Base-by-base conservation (phyloP, 2,797 vertebrate species). In the Melanotaenia maccullochi region DNA sequence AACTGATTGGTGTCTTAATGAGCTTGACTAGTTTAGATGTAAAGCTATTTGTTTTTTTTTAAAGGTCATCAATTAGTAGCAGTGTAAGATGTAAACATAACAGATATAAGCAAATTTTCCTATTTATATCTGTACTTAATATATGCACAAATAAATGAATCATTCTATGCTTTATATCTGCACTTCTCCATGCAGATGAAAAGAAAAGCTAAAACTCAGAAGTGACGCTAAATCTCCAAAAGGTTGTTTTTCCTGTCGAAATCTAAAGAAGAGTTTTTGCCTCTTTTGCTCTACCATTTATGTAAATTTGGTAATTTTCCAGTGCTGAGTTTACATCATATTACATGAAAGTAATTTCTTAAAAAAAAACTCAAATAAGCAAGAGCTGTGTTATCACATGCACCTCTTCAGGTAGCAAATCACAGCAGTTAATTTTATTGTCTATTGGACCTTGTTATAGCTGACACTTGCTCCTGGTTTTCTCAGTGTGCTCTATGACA, bases 381-480 rank as follows among this genome's bases (percentile, higher is more conserved):
- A n/a, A 8, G 9, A 22, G 47, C 20, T 47, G 44, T 47, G 44
- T 44, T 44, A 22, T 49, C 20, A 49, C 8, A 22, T 22, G 8
- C 8, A 49, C 54, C 14, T 55, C 22, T 55, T 30, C 28, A 14
- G 28, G 54, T 56, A 16, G 14, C 14, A 49, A 49, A 14, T 5
- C 38, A 40, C 38, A 65, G 62, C 20, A 6, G 59, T 35, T 73
- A 16, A 35, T 49, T 75, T 40, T 57, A 54, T 71, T 40, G 55
- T 72, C 11, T 62, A 7, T 55, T 68, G 22, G 55, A 67, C 65
- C 60, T 71, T 70, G 65, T 51, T 71, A 51, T 63, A 69, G 30
- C 24, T 56, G 68, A 74, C 64, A 67, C 58, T 63, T 64, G 61
- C 59, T 78, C 65, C 68, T 80, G 68, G 75, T 89, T 60, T 70